phyloP scores from a whole-genome alignment of 2,888 invertebrate species.

The Ametastegia equiseti region DNA sequence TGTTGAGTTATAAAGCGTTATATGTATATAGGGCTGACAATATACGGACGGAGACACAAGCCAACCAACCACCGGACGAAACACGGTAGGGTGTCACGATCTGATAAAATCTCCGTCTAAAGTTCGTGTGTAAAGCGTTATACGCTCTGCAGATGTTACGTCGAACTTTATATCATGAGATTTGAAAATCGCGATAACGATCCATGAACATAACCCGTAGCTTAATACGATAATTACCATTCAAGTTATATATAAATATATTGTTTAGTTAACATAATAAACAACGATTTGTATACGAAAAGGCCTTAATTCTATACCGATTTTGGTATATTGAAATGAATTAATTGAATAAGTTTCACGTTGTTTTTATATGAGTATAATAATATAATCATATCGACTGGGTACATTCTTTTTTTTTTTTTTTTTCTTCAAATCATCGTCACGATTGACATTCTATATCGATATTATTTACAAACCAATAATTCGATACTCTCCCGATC shows the following conservation, averaged over 20 bases:
- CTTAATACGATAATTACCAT: neutral
- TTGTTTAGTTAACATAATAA: too few relatives aligned
- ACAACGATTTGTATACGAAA: too few relatives aligned
- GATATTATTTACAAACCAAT: neutral
- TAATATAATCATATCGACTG: too few relatives aligned
- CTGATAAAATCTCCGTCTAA: constrained; percentile 11
- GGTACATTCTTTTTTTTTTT: too few relatives aligned
- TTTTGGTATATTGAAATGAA: too few relatives aligned
- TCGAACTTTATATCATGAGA: neutral
- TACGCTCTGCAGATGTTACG: neutral
- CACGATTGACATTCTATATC: neutral
- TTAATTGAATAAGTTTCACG: too few relatives aligned
- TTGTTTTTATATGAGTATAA: too few relatives aligned
- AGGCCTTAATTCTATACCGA: too few relatives aligned
- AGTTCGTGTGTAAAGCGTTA: neutral
- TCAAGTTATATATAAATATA: neutral
- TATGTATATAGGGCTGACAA: neutral
- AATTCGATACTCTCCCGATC: constrained; percentile 1
- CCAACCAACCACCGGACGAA: neutral
- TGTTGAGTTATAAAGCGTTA: too few relatives aligned
- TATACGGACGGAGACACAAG: neutral
- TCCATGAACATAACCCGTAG: too few relatives aligned
- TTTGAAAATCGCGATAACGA: neutral
- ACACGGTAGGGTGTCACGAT: neutral
- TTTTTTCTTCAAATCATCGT: neutral